Conservation (phyloP, 1,140 invertebrate genomes). For the Pseudomyrmex pallidus region DNA sequence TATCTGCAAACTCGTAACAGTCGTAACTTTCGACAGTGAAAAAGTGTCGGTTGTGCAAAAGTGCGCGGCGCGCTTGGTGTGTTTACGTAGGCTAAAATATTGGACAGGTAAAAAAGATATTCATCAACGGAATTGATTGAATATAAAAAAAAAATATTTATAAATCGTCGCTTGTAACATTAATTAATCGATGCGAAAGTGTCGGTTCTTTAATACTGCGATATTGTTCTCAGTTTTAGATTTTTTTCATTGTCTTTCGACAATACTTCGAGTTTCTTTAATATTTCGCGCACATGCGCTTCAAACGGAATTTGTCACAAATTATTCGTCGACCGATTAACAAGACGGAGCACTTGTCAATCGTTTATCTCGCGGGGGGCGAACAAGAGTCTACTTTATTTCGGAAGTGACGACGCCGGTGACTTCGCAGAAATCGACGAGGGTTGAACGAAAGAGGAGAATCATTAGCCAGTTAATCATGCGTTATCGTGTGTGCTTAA, state of each 20-base stretch:
- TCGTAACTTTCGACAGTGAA: conserved; percentile 35
- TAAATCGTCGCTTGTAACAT: too few species aligned
- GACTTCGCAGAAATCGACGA: conserved; percentile 64
- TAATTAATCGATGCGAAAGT: too few species aligned
- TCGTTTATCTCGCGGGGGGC: conserved; percentile 54
- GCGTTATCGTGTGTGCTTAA: conserved; percentile 85
- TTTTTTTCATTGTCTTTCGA: too few species aligned
- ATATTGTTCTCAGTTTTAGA: too few species aligned
- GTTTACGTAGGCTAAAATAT: not conserved
- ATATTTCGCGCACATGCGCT: too few species aligned
- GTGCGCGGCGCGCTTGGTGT: not conserved
- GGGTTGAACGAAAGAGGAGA: conserved; percentile 70
- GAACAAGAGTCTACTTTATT: conserved; percentile 41
- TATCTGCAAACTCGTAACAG: conserved; percentile 49
- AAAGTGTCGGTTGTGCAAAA: conserved; percentile 2
- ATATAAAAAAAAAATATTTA: too few species aligned
- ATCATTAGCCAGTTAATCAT: conserved; percentile 85
- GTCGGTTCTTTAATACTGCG: too few species aligned
- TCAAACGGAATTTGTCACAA: conserved; percentile 44
- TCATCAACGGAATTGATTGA: too few species aligned
- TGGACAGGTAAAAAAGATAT: too few species aligned
- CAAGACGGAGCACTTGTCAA: conserved; percentile 41
- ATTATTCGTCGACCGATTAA: conserved; percentile 65
- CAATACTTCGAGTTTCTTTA: too few species aligned
- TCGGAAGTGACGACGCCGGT: conserved; percentile 56